Evolutionary conservation across 2,113 vertebrate genomes (phyloP).

Genomic region (Cyanoramphus novaezelandiae): DNA sequence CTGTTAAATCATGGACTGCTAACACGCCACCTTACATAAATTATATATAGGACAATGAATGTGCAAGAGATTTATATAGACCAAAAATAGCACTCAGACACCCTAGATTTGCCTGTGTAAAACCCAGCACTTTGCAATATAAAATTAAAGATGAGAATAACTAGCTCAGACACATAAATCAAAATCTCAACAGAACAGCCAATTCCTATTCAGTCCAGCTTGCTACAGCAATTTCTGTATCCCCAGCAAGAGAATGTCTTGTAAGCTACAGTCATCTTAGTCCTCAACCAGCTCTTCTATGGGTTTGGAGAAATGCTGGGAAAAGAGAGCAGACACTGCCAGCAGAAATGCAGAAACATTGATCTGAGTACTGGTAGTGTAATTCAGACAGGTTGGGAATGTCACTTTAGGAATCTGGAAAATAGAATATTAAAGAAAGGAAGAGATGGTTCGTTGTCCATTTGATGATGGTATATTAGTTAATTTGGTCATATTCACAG

Average conservation of each 20-base stretch:
- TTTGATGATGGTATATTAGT: background rate
- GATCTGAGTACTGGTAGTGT: background rate
- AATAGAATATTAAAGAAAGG: background rate
- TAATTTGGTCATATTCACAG: background rate
- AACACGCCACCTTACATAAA: background rate
- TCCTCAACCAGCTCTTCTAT: background rate
- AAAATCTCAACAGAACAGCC: background rate
- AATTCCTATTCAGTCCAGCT: background rate
- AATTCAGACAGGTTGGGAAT: background rate
- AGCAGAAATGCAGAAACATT: background rate
- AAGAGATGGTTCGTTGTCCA: background rate
- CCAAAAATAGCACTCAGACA: background rate
- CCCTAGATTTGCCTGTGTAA: background rate
- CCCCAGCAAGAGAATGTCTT: background rate
- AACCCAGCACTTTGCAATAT: background rate
- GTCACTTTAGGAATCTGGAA: background rate
- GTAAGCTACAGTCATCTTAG: background rate
- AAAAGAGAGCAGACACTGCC: background rate
- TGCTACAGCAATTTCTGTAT: background rate
- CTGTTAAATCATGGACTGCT: background rate
- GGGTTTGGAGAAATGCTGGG: background rate
- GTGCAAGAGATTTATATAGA: background rate
- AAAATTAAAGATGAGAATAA: constrained; percentile 31
- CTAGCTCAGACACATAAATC: background rate
- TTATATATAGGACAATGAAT: background rate